phyloP scores from a whole-genome alignment of 1,140 invertebrate species.

The Drosophila punjabiensis region DNA sequence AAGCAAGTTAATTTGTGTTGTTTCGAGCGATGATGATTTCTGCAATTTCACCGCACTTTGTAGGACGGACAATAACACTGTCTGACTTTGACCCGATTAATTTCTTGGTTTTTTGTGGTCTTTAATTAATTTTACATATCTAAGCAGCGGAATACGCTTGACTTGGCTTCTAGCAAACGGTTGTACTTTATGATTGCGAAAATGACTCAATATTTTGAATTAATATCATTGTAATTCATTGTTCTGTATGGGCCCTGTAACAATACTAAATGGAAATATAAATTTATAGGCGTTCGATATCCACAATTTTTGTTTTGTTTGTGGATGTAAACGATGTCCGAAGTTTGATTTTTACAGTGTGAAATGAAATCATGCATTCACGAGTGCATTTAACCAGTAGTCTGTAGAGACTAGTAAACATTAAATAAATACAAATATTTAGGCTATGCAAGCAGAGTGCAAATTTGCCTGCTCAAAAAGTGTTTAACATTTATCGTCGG shows the following conservation, averaged over 20 bases:
- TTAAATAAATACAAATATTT: neutral
- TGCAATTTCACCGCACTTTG: slow-evolving; percentile 62
- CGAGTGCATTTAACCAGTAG: neutral
- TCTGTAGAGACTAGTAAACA: neutral
- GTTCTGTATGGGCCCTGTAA: neutral
- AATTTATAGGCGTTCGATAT: neutral
- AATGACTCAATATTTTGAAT: neutral
- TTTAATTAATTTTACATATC: slow-evolving; percentile 17
- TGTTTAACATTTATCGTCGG: neutral
- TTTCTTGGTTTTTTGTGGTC: slow-evolving; percentile 48
- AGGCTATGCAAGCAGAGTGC: neutral
- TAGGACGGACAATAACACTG: slow-evolving; percentile 46
- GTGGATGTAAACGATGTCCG: neutral
- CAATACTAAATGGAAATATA: neutral
- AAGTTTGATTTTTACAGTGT: neutral
- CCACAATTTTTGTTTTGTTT: neutral
- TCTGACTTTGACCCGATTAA: slow-evolving; percentile 77
- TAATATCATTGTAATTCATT: neutral
- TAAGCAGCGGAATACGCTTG: neutral
- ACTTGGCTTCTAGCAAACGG: slow-evolving; percentile 1
- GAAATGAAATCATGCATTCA: neutral
- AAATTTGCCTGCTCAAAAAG: neutral
- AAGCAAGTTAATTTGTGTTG: slow-evolving; percentile 68
- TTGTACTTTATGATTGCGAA: neutral
- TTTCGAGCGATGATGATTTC: slow-evolving; percentile 43